Evolutionary conservation across 2,797 vertebrate species (phyloP).

Genomic region (Gymnopithys bicolor): DNA sequence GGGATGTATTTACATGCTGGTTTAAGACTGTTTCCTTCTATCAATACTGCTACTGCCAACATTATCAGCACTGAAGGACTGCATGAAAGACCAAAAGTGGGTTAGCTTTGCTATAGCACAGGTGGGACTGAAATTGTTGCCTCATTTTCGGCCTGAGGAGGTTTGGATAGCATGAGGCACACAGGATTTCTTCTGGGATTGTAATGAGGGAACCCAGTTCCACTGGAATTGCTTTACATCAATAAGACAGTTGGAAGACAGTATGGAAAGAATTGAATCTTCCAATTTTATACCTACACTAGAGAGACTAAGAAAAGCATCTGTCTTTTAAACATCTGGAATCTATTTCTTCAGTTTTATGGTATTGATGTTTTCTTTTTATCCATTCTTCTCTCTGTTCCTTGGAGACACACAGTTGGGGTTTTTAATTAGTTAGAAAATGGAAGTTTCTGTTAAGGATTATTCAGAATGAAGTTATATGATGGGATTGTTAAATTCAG

Average conservation of each 20-base stretch:
- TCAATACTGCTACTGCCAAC: background rate
- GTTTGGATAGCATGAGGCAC: background rate
- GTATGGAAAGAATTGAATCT: background rate
- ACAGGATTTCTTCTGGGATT: background rate
- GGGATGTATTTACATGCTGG: background rate
- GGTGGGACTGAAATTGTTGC: background rate
- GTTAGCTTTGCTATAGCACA: background rate
- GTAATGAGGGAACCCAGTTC: background rate
- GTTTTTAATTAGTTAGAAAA: conserved; percentile 41
- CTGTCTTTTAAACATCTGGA: conserved; percentile 36
- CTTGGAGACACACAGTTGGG: background rate
- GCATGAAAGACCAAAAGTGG: background rate
- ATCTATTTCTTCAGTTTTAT: conserved; percentile 25
- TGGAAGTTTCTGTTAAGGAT: conserved; percentile 2
- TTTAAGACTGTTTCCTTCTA: background rate
- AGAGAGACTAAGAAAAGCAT: background rate
- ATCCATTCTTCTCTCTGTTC: background rate
- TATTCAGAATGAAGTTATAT: conserved; percentile 11
- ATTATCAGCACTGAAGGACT: background rate
- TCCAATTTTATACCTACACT: conserved; percentile 24
- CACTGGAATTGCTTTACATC: conserved; percentile 14
- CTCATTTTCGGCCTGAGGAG: background rate
- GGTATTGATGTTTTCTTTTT: background rate
- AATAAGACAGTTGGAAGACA: conserved; percentile 21
- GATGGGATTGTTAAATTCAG: background rate